Evolutionary conservation across 2,797 vertebrate genomes (phyloP).

Genomic region (Takifugu rubripes): DNA sequence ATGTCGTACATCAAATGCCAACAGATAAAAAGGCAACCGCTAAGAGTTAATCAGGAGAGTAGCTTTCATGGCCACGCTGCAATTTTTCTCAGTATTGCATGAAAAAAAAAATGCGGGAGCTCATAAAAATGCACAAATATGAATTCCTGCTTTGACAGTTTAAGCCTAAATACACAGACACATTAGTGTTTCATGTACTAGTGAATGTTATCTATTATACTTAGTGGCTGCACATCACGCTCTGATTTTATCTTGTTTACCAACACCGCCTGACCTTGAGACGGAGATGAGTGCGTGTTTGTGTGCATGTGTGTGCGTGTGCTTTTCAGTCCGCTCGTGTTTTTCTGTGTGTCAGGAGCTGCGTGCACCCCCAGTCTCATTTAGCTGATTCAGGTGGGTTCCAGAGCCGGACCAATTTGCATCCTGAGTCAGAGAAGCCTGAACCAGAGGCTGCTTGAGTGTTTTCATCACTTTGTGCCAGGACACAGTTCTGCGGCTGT

Average conservation of each 20-base stretch:
- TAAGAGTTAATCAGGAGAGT: conserved; percentile 80
- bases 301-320: conserved; percentile 2
- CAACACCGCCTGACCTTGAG: conserved; percentile 62
- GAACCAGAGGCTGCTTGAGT: conserved; percentile 36
- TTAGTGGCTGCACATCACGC: conserved; percentile 23
- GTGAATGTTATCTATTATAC: conserved; percentile 29
- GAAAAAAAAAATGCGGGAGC: conserved; percentile 50
- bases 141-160: conserved; percentile 49
- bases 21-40: conserved; percentile 76
- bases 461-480: conserved; percentile 44
- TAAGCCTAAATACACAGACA: conserved; percentile 28
- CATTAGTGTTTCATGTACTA: conserved; percentile 29
- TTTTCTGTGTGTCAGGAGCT: conserved; percentile 11
- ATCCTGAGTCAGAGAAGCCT: conserved; percentile 38
- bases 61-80: conserved; percentile 65
- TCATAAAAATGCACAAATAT: conserved; percentile 53
- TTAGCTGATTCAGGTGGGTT: conserved; percentile 35
- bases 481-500: conserved; percentile 15
- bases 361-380: conserved; percentile 13
- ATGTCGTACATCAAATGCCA: conserved; percentile 81
- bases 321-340: conserved; percentile 13
- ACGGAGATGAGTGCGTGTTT: conserved; percentile 18
- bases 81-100: conserved; percentile 77
- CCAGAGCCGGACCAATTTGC: conserved; percentile 44
- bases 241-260: conserved; percentile 51